Percentiles rank a stretch among this genome's conserved stretches.
phyloP scores from a whole-genome alignment of 2,797 vertebrate genomes.

The Gobionotothen gibberifrons region DNA sequence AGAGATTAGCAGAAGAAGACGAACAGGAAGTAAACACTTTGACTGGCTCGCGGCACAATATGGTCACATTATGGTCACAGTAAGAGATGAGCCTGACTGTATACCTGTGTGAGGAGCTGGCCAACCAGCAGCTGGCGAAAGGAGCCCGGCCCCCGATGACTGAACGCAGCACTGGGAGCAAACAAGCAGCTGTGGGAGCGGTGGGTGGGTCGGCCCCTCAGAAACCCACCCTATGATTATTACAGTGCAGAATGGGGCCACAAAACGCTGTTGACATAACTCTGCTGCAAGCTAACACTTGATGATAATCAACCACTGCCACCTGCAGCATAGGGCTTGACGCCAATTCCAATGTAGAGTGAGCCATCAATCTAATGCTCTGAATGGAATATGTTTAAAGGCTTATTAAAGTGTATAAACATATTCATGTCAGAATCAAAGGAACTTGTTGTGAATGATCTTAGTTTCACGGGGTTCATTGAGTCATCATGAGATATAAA shows the following conservation, averaged over 20 bases:
- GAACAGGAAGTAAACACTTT: no score
- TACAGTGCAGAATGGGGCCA: conserved; percentile 43
- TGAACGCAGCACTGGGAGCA: conserved; percentile 54
- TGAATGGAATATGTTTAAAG: neutral
- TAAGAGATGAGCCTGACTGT: conserved; percentile 36
- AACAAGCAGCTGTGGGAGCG: conserved; percentile 73
- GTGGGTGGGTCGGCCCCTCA: conserved; percentile 63
- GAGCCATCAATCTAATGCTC: neutral
- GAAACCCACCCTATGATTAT: conserved; percentile 75
- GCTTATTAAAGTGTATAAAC: neutral
- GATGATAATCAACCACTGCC: conserved; percentile 56
- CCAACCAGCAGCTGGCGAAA: conserved; percentile 60
- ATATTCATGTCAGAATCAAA: neutral
- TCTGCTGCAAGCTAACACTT: conserved; percentile 50
- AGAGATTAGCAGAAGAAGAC: no score
- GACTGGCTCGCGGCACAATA: no score
- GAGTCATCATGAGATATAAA: no score
- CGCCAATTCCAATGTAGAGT: neutral
- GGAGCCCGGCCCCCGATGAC: conserved; percentile 59
- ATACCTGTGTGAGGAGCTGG: conserved; percentile 61
- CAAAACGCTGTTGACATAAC: conserved; percentile 46
- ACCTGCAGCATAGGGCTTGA: conserved; percentile 30
- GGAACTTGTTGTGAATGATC: no score
- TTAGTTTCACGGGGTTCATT: no score
- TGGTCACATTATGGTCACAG: neutral